phyloP scores from a whole-genome alignment of 2,797 vertebrate species.

The Propithecus deckenii region DNA sequence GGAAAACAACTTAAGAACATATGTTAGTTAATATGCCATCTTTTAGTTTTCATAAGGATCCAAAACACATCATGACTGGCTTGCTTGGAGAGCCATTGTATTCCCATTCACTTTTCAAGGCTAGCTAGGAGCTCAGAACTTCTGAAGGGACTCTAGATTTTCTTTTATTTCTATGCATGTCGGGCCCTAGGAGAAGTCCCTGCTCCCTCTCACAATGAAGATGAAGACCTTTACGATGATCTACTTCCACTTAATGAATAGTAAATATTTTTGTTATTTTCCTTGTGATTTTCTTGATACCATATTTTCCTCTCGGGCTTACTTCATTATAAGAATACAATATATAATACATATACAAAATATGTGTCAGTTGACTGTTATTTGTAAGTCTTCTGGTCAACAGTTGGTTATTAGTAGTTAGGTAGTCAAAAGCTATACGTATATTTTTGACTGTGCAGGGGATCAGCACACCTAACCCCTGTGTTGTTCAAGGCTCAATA shows the following conservation, averaged over 20 bases:
- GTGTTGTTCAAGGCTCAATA: neutral
- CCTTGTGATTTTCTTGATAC: neutral
- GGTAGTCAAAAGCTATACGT: neutral
- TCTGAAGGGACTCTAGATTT: too few species aligned
- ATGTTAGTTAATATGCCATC: too few species aligned
- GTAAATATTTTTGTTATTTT: neutral
- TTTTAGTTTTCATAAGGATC: too few species aligned
- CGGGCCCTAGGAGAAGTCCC: too few species aligned
- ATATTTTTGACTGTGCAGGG: neutral
- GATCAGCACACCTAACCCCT: neutral
- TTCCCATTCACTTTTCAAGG: too few species aligned
- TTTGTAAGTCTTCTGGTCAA: neutral
- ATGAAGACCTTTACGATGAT: neutral
- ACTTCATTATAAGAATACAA: neutral
- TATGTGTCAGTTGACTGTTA: neutral
- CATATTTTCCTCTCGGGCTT: neutral
- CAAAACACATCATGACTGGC: too few species aligned
- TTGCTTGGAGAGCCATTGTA: too few species aligned
- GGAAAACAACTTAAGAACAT: too few species aligned
- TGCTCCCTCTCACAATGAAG: too few species aligned
- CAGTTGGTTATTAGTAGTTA: neutral
- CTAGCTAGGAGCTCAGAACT: too few species aligned
- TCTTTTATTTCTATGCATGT: too few species aligned
- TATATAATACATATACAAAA: neutral
- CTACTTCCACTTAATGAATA: neutral